Percentiles rank a stretch among this genome's conserved stretches.
These are phyloP conservation scores for Ptiloglossa arizonensis DNA, from an alignment of 1,140 invertebrate species.

Conservation along the genomic window DNA sequence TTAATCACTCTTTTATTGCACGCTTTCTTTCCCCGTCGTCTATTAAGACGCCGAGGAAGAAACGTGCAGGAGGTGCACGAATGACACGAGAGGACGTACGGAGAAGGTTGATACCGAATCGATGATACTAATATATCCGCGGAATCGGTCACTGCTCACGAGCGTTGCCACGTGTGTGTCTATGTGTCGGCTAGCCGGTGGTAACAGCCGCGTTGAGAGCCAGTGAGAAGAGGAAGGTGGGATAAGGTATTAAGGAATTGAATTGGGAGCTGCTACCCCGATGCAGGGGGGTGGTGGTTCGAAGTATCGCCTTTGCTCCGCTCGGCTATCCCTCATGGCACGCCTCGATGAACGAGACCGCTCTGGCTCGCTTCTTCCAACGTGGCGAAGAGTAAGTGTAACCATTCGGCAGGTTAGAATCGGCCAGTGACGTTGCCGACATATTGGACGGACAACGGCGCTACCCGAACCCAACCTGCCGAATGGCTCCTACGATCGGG, in stretches of 20 bases:
- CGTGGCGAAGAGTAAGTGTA: constrained; percentile 42
- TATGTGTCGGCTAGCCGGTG: constrained; percentile 25
- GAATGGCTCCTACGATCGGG: constrained; percentile 60
- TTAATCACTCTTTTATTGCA: constrained; percentile 64
- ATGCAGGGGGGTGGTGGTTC: constrained; percentile 40
- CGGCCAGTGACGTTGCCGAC: constrained; percentile 59
- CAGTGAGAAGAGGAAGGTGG: constrained; percentile 23
- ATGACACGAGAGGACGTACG: constrained; percentile 49
- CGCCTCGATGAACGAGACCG: constrained; percentile 67
- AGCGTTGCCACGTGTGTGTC: constrained; percentile 15
- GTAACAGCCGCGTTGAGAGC: constrained; percentile 56
- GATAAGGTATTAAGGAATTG: constrained; percentile 69
- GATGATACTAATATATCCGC: constrained; percentile 71
- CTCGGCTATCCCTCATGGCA: constrained; percentile 70
- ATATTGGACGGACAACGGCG: constrained; percentile 64
- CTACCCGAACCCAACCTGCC: constrained; percentile 50
- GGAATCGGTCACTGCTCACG: constrained; percentile 63
- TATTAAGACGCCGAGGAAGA: constrained; percentile 49
- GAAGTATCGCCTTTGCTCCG: constrained; percentile 58
- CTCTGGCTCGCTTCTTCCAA: constrained; percentile 16
- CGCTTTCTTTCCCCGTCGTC: constrained; percentile 53
- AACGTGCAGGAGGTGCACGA: neutral
- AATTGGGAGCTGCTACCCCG: constrained; percentile 52
- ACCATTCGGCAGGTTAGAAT: constrained; percentile 28
- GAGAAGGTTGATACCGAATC: constrained; percentile 63